phyloP scores from a whole-genome alignment of 2,888 invertebrate species.

The Oithona nana region DNA sequence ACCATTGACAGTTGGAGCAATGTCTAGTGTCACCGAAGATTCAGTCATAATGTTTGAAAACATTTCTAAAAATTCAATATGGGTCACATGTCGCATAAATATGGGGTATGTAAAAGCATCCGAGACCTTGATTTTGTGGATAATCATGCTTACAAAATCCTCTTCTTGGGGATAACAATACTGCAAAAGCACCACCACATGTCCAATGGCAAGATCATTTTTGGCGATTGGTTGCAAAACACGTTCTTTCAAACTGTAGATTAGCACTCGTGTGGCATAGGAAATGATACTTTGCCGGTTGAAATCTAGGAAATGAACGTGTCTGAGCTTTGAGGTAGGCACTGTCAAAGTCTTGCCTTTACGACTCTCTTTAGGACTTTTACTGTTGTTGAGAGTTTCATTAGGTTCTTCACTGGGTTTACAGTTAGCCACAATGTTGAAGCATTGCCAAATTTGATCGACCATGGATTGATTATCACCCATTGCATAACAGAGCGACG shows the following conservation, averaged over 20 bases:
- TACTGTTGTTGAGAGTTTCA: background rate
- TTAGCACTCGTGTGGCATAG: background rate
- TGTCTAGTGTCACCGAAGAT: conserved; percentile 2
- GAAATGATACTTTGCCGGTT: background rate
- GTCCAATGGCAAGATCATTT: conserved; percentile 3
- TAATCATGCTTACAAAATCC: conserved; percentile 1
- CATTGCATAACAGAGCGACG: background rate
- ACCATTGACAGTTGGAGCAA: background rate
- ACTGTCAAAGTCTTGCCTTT: background rate
- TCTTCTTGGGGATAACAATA: conserved; percentile 1
- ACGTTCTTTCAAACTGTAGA: background rate
- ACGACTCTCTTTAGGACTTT: background rate
- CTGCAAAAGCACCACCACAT: conserved; percentile 5
- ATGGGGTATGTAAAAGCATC: conserved; percentile 1
- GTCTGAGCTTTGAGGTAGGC: conserved; percentile 2
- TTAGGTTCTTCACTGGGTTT: background rate
- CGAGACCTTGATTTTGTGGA: background rate
- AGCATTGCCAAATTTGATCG: too few species aligned
- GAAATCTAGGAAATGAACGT: conserved; percentile 3
- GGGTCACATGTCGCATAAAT: background rate
- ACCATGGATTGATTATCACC: background rate
- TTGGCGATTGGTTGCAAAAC: background rate
- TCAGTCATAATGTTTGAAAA: background rate
- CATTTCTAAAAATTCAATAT: conserved; percentile 11
- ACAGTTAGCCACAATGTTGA: too few species aligned